Evolutionary conservation across 1,140 invertebrate species (phyloP).

Genomic region (Hypsibius dujardini): DNA sequence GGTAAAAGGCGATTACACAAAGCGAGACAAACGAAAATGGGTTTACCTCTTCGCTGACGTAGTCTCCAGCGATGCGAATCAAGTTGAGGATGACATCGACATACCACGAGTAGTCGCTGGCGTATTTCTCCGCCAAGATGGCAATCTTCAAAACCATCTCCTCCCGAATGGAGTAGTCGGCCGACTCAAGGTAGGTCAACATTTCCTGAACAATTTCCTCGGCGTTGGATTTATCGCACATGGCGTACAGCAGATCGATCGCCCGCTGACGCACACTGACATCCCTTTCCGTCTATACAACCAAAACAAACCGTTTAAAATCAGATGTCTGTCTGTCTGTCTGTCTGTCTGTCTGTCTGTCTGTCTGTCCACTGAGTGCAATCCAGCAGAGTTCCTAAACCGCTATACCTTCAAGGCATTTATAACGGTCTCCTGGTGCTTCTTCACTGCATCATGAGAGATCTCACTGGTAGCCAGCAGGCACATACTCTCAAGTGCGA

Average conservation of each 20-base stretch:
- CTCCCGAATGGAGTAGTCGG: constrained; percentile 97
- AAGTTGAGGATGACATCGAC: constrained; percentile 98
- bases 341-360: no score
- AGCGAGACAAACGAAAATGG: neutral
- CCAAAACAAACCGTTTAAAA: no score
- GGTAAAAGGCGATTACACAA: no score
- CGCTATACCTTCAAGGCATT: constrained; percentile 95
- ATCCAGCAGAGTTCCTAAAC: no score
- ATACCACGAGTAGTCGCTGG: constrained; percentile 95
- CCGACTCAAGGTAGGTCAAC: constrained; percentile 94
- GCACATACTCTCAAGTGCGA: constrained; percentile 98
- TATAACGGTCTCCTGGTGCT: constrained; percentile 98
- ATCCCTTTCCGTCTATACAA: constrained; percentile 93
- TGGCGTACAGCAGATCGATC: constrained; percentile 96
- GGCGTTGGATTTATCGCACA: constrained; percentile 98
- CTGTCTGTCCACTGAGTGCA: no score
- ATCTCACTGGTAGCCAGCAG: constrained; percentile 96
- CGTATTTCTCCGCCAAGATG: constrained; percentile 97
- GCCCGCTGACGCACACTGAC: constrained; percentile 95
- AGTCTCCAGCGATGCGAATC: constrained; percentile 97
- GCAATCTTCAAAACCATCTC: constrained; percentile 99
- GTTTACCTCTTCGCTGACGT: constrained; percentile 57
- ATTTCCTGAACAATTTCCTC: constrained; percentile 99
- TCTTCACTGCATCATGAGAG: constrained; percentile 98
- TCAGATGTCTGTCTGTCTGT: no score